phyloP scores from a whole-genome alignment of 2,113 vertebrate species.

The Crypturellus undulatus region DNA sequence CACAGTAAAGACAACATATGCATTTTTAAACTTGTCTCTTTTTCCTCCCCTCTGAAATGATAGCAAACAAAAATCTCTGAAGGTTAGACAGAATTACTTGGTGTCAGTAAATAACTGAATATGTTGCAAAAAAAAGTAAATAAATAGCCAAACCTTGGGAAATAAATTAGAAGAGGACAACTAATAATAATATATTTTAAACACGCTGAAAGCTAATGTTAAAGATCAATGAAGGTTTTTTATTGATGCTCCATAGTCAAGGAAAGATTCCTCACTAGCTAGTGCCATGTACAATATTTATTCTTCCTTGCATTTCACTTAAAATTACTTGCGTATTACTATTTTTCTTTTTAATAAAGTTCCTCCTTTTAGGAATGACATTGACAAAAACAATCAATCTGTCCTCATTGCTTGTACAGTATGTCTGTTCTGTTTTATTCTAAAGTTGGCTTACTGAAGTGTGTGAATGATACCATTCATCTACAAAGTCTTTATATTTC shows the following conservation, averaged over 20 bases:
- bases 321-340: neutral
- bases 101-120: neutral
- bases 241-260: neutral
- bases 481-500: neutral
- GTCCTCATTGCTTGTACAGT: neutral
- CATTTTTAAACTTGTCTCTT: slow-evolving; percentile 63
- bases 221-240: neutral
- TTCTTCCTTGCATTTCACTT: neutral
- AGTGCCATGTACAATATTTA: neutral
- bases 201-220: neutral
- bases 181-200: neutral
- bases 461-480: neutral
- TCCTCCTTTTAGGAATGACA: neutral
- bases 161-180: neutral
- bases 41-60: neutral
- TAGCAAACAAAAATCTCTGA: neutral
- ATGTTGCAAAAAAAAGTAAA: neutral
- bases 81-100: slow-evolving; percentile 6
- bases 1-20: slow-evolving; percentile 57
- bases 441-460: neutral
- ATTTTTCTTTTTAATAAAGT: neutral
- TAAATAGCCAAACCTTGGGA: neutral
- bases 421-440: neutral
- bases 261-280: neutral
- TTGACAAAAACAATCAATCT: neutral